phyloP scores from a whole-genome alignment of 2,888 invertebrate genomes.

The Nudaria mundana region DNA sequence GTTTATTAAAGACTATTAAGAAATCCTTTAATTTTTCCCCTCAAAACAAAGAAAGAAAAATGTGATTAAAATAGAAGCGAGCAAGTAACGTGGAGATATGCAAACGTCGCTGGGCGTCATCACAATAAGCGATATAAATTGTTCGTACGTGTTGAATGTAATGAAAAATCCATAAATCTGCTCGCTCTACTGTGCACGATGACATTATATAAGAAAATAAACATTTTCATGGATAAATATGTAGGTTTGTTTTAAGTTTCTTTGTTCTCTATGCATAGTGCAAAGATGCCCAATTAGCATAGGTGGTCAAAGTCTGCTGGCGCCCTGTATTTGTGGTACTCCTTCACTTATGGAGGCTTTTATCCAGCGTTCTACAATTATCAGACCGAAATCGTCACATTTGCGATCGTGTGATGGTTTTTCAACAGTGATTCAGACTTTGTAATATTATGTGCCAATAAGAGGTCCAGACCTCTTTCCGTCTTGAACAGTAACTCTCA shows the following conservation, averaged over 20 bases:
- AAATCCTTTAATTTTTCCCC: background rate
- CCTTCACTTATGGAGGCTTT: too few relatives aligned
- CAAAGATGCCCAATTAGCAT: too few relatives aligned
- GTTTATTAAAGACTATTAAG: background rate
- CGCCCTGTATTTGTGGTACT: too few relatives aligned
- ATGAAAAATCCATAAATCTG: constrained; percentile 30
- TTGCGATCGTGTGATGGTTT: too few relatives aligned
- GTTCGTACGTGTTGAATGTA: constrained; percentile 23
- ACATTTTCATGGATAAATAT: constrained; percentile 8
- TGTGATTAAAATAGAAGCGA: constrained; percentile 17
- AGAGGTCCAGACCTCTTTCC: too few relatives aligned
- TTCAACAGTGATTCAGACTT: too few relatives aligned
- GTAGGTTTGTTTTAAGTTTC: constrained; percentile 1
- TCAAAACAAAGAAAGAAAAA: background rate
- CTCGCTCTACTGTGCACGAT: constrained; percentile 10
- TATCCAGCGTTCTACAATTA: too few relatives aligned
- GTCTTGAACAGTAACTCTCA: too few relatives aligned
- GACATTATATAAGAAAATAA: constrained; percentile 12
- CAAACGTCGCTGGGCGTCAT: constrained; percentile 26
- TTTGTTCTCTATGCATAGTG: constrained; percentile 4
- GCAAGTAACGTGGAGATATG: constrained; percentile 15
- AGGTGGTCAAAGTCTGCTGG: too few relatives aligned
- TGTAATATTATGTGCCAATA: too few relatives aligned
- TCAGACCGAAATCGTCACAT: too few relatives aligned
- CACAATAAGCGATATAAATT: constrained; percentile 28